Base-by-base conservation (phyloP, 2,888 invertebrate species). In the Nysson spinosus region DNA sequence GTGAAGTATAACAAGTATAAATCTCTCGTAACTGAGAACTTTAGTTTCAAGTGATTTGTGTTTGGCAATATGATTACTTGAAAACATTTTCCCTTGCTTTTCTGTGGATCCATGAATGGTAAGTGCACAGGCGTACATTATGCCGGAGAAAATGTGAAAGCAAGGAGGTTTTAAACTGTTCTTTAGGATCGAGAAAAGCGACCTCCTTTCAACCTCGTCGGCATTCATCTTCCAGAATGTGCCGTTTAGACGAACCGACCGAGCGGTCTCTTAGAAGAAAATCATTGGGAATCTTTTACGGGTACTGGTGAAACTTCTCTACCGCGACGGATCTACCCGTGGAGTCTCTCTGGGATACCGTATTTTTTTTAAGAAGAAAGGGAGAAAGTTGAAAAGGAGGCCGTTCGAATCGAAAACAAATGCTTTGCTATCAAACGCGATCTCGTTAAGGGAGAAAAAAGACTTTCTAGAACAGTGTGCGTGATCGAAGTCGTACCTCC, bases 91-190 rank as follows among this genome's bases (percentile, higher is more conserved):
- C 6, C 1, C 4, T 30, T n/a, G n/a, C 30, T n/a, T 30, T 1
- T 30, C 30, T 11, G 30, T 1, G 30, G 6, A 14, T 14, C 3
- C 28, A 12, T 43, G 19, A 35, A 35, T 32, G 30, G 44, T n/a
- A n/a, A n/a, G n/a, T n/a, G n/a, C n/a, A n/a, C n/a, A n/a, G n/a
- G n/a, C n/a, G n/a, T n/a, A 52, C 69, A 72, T 72, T 60, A 60
- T 62, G 68, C 71, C 57, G 69, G 83, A 81, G 85, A 86, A 85
- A 85, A 83, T 82, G 84, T 85, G 85, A 86, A 86, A 86, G 85
- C 77, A 69, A 70, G 49, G 55, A 47, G 4, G n/a, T 28, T 40
- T 32, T 52, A 26, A 26, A 17, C 20, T 42, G 34, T 34, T 43
- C 47, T 26, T 43, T 11, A 50, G 69, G 60, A 69, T 69, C 61